phyloP scores from a whole-genome alignment of 1,140 invertebrate species.

The Tetramorium alpestre region DNA sequence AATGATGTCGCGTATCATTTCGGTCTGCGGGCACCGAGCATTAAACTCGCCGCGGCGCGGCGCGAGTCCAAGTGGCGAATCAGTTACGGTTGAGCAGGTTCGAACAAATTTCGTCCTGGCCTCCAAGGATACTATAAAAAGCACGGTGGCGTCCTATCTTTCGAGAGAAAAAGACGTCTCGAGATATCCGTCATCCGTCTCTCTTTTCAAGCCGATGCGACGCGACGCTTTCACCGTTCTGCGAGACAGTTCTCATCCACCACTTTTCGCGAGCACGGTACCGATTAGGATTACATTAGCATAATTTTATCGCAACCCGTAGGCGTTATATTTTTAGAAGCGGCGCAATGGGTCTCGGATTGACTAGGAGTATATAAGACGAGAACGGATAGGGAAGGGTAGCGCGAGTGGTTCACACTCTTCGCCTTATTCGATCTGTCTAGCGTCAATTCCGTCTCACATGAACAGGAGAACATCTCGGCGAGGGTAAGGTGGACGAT shows the following conservation, averaged over 20 bases:
- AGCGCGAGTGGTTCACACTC: not conserved
- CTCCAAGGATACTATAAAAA: slow-evolving; percentile 80
- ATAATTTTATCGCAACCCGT: slow-evolving; percentile 18
- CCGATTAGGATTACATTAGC: slow-evolving; percentile 74
- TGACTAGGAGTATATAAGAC: slow-evolving; percentile 56
- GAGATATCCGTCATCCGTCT: not conserved
- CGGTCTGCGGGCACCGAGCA: not conserved
- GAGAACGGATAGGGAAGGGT: not conserved
- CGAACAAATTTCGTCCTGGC: slow-evolving; percentile 78
- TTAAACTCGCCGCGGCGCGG: not conserved
- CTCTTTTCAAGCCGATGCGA: not conserved
- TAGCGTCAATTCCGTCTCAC: slow-evolving; percentile 68
- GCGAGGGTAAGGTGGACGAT: not conserved
- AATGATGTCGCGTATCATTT: not conserved
- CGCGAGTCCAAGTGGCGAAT: slow-evolving; percentile 34
- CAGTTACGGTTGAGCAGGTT: slow-evolving; percentile 81
- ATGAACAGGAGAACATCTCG: slow-evolving; percentile 76
- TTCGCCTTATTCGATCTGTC: not conserved
- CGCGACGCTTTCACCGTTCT: not conserved
- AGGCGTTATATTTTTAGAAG: slow-evolving; percentile 25
- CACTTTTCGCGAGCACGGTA: slow-evolving; percentile 57
- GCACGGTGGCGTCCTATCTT: not conserved
- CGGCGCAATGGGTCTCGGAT: slow-evolving; percentile 15
- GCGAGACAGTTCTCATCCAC: not conserved
- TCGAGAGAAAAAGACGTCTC: not conserved